A percentile compares a stretch with the other conserved stretches of the same genome.
Conservation (phyloP, 2,113 vertebrate genomes). For the Miniopterus natalensis region DNA sequence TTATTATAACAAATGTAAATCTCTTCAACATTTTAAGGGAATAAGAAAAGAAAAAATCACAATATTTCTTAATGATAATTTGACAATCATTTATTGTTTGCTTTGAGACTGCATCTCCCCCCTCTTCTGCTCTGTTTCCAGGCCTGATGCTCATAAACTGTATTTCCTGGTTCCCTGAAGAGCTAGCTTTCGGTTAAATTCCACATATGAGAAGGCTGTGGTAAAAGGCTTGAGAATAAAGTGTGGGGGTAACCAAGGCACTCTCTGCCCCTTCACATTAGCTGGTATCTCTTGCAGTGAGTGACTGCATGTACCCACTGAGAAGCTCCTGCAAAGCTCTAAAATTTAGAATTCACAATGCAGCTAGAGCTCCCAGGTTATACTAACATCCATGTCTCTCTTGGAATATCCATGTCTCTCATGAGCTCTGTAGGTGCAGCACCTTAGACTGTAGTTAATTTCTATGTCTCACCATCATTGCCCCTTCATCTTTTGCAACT, state of each 20-base stretch:
- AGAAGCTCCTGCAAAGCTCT: neutral
- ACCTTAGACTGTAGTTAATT: neutral
- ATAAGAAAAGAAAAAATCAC: neutral
- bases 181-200: constrained; percentile 20
- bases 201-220: neutral
- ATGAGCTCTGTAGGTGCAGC: neutral
- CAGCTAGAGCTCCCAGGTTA: neutral
- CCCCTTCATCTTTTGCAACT: neutral
- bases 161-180: neutral
- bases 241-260: neutral
- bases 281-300: neutral
- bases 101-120: neutral
- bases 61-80: neutral
- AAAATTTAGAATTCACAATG: neutral
- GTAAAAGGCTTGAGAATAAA: neutral
- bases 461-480: neutral
- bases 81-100: neutral
- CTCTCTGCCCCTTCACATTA: neutral
- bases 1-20: neutral
- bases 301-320: neutral
- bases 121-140: neutral
- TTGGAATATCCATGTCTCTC: neutral
- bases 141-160: neutral
- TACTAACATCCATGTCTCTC: fast-evolving
- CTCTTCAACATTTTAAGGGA: neutral